Conservation (phyloP, 2,797 vertebrate species). For the Vireo griseus region DNA sequence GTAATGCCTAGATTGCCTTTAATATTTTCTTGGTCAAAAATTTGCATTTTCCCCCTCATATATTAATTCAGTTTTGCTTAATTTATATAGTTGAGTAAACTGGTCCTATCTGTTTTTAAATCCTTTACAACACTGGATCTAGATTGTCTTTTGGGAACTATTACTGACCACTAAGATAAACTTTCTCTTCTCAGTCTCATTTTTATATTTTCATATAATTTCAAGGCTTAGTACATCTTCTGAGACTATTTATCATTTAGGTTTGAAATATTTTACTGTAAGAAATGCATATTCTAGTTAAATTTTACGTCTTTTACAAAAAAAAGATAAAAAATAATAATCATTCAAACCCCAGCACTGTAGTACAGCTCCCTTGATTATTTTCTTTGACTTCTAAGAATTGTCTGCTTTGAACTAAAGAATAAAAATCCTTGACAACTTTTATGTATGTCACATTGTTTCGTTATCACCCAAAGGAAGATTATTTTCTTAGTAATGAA, state of each 20-base stretch:
- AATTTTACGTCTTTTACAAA: background rate
- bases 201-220: background rate
- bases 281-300: background rate
- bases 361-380: background rate
- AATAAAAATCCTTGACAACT: background rate
- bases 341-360: background rate
- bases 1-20: background rate
- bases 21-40: background rate
- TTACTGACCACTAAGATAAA: background rate
- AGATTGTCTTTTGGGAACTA: background rate
- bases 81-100: background rate
- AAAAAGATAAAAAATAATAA: background rate
- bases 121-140: background rate
- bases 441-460: background rate
- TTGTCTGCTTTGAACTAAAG: background rate
- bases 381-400: background rate
- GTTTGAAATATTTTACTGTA: background rate
- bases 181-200: background rate
- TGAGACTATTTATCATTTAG: background rate
- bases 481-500: background rate
- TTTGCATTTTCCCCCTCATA: accelerated
- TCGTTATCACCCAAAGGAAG: background rate
- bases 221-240: background rate
- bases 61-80: background rate
- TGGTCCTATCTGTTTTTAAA: background rate